A percentile compares a stretch with the other conserved stretches of the same genome.
These are phyloP conservation scores for Callaeas wilsoni DNA, from an alignment of 2,113 vertebrate genomes.

Conservation along the genomic window DNA sequence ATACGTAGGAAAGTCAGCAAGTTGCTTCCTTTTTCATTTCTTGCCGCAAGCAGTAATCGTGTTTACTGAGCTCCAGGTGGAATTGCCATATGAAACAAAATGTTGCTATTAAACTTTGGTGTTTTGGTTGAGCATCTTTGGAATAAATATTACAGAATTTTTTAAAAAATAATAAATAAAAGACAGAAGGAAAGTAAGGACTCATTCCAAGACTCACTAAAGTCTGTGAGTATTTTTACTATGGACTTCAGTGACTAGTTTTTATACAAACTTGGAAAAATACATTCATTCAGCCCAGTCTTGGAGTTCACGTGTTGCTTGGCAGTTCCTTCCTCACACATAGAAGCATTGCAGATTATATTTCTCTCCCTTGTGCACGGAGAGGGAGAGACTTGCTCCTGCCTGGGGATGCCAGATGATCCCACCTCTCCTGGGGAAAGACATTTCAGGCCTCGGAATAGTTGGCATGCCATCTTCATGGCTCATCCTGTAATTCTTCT, in stretches of 20 bases:
- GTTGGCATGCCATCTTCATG: accelerated
- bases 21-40: not conserved
- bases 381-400: not conserved
- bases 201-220: not conserved
- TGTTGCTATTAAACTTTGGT: not conserved
- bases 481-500: not conserved
- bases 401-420: not conserved
- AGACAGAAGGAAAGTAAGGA: not conserved
- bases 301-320: accelerated
- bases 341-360: not conserved
- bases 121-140: not conserved
- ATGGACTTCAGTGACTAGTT: not conserved
- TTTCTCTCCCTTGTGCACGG: accelerated
- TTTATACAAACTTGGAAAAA: not conserved
- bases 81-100: not conserved
- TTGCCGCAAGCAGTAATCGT: not conserved
- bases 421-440: not conserved
- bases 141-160: not conserved
- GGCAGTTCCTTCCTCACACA: not conserved
- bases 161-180: not conserved
- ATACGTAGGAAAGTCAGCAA: not conserved
- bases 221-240: not conserved
- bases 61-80: not conserved
- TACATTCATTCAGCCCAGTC: not conserved
- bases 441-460: not conserved